Percentiles rank a stretch among this genome's conserved stretches.
Evolutionary conservation across 2,113 vertebrate species (phyloP).

Genomic region (Picathartes gymnocephalus): DNA sequence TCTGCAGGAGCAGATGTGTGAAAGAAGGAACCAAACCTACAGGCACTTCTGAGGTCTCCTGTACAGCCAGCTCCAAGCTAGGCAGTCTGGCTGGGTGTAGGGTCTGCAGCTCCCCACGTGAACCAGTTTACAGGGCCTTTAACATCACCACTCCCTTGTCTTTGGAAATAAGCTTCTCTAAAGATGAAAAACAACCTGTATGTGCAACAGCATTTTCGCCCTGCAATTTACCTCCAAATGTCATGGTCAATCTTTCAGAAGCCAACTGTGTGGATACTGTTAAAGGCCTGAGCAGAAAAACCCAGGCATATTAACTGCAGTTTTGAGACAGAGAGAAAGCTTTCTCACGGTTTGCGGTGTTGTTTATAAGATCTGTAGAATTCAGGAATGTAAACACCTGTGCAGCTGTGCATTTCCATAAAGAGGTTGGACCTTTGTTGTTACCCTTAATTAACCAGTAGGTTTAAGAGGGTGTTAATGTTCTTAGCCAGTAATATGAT

Average conservation of each 20-base stretch:
- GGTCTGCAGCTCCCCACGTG: not conserved
- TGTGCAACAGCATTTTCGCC: not conserved
- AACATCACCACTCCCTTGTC: not conserved
- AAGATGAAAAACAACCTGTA: not conserved
- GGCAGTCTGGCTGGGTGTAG: not conserved
- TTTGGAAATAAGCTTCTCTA: not conserved
- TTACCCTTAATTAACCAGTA: no score
- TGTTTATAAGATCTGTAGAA: no score
- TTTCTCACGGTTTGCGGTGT: no score
- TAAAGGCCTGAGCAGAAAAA: no score
- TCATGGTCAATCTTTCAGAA: not conserved
- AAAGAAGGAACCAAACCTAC: not conserved
- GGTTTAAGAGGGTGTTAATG: no score
- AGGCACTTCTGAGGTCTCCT: not conserved
- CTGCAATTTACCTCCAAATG: not conserved
- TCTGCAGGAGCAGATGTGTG: not conserved
- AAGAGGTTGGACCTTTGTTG: no score
- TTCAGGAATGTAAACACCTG: no score
- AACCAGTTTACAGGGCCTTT: not conserved
- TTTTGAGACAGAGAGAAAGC: no score
- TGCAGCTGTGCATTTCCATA: no score
- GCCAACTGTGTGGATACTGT: no score
- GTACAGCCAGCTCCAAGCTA: not conserved
- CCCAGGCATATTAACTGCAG: no score
- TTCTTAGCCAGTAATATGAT: no score